Evolutionary conservation across 2,888 invertebrate genomes (phyloP), one percentile per base, ranked within the genome.

Genomic region (Agrochola litura): DNA sequence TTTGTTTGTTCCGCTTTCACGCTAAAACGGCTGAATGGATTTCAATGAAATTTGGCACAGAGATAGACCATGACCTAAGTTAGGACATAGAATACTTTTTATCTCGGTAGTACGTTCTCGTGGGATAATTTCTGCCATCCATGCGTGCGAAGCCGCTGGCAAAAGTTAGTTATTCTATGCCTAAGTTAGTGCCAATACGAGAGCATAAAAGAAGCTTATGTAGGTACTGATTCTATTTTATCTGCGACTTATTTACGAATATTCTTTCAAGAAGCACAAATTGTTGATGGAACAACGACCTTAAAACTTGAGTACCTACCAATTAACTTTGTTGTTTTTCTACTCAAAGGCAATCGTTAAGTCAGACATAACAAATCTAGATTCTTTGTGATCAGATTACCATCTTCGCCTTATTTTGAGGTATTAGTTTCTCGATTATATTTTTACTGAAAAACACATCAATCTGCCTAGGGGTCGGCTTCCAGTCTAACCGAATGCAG

Each of bases 351-450:
- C 56, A 76, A 63, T 64, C 19, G 6, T 61, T 10, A 58, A 37
- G 14, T 65, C 49, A 52, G 22, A 64, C 25, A 5, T 37, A 6
- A 63, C 0, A 52, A 70, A n/a, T 16, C 22, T 25, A 49, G 10
- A 19, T 30, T 22, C 22, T n/a, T 77, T 72, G 61, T 72, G 65
- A 77, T 78, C 58, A 73, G 64, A 76, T 76, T 82, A 43, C 25
- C 63, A 79, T 63, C 60, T 41, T 37, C 49, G 19, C n/a, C 25
- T 76, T 22, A 77, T 68, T 61, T 60, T 56, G n/a, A 14, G 25
- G 14, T 52, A 60, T 56, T 41, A 67, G 22, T 56, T 25, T 72
- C 67, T 60, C 63, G n/a, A 58, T 1, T 30, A 12, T 10, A 22
- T 63, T 69, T 22, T 9, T 22, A 41, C 16, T 19, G 6, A 58